Evolutionary conservation across 53 echinoderm and acorn worm genomes (phyloP), one percentile per base, ranked within the genome.

Genomic region (Echinarachnius parma): DNA sequence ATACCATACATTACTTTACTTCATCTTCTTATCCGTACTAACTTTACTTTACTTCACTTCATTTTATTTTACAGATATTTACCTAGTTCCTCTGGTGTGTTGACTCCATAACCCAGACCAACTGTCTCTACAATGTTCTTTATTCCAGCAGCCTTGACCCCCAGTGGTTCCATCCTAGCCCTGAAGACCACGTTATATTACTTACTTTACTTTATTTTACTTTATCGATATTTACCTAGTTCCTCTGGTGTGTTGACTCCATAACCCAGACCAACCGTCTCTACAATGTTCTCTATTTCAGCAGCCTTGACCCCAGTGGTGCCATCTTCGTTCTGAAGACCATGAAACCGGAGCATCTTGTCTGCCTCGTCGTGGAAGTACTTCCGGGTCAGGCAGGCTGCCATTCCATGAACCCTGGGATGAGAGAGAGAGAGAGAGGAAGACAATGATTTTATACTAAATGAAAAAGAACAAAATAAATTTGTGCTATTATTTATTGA

Each of bases 11-110:
- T n/a, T n/a, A n/a, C n/a, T n/a, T n/a, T n/a, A n/a, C n/a, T n/a
- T n/a, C n/a, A n/a, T n/a, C n/a, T n/a, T n/a, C n/a, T n/a, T n/a
- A n/a, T n/a, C n/a, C n/a, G n/a, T n/a, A n/a, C n/a, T n/a, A n/a
- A n/a, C n/a, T n/a, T n/a, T n/a, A n/a, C n/a, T n/a, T n/a, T n/a
- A n/a, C n/a, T n/a, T n/a, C n/a, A n/a, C n/a, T n/a, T n/a, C n/a
- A n/a, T n/a, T n/a, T n/a, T n/a, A n/a, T n/a, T n/a, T n/a, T n/a
- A n/a, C n/a, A n/a, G n/a, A n/a, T n/a, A n/a, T n/a, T 18, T 62
- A 93, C 89, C 87, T 31, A 98, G 63, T 45, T 98, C 98, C 56
- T 98, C 98, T 3, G 79, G 70, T 27, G 88, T 88, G 5, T 91
- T 91, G 21, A 85, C 50, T 7, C 80, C 88, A 61, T 98, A 98